Percentiles rank a stretch among this genome's conserved stretches.
phyloP scores from a whole-genome alignment of 2,888 invertebrate species.

The Dicranocentrus wangi region DNA sequence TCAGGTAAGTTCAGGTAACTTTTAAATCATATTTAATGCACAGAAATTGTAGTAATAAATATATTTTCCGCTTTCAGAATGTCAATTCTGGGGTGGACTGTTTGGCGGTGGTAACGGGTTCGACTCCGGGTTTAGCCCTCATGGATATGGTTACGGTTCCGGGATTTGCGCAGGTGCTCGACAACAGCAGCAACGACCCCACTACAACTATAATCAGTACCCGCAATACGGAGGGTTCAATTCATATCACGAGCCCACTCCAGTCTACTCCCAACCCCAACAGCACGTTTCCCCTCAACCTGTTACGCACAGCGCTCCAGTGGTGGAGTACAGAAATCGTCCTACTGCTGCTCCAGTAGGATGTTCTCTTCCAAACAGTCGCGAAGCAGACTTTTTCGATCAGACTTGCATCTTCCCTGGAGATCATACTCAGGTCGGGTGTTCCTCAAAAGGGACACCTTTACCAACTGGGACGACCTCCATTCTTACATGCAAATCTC shows the following conservation, averaged over 20 bases:
- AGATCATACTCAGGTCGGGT: not conserved
- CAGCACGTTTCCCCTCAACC: not conserved
- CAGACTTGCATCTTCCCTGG: conserved; percentile 37
- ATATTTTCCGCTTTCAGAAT: too few species aligned
- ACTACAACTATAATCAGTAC: not conserved
- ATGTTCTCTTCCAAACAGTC: conserved; percentile 12
- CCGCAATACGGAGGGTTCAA: conserved; percentile 14
- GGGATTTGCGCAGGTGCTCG: conserved; percentile 36
- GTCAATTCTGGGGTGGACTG: not conserved
- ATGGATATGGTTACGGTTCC: conserved; percentile 34
- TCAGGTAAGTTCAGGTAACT: too few species aligned
- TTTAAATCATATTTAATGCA: too few species aligned
- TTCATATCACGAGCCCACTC: conserved; percentile 16
- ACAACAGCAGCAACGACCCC: conserved; percentile 6
- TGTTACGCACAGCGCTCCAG: too few species aligned
- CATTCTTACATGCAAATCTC: conserved; percentile 45
- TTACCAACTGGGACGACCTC: conserved; percentile 42
- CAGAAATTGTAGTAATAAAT: too few species aligned
- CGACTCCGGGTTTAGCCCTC: conserved; percentile 1
- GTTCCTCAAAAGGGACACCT: conserved; percentile 13
- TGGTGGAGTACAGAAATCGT: conserved; percentile 20
- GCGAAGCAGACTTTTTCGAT: conserved; percentile 27
- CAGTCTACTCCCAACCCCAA: not conserved
- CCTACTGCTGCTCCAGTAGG: not conserved
- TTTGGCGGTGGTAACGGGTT: not conserved